Percentiles rank a stretch among this genome's conserved stretches.
Conservation (phyloP, 2,888 invertebrate genomes). For the Aradus depressus region DNA sequence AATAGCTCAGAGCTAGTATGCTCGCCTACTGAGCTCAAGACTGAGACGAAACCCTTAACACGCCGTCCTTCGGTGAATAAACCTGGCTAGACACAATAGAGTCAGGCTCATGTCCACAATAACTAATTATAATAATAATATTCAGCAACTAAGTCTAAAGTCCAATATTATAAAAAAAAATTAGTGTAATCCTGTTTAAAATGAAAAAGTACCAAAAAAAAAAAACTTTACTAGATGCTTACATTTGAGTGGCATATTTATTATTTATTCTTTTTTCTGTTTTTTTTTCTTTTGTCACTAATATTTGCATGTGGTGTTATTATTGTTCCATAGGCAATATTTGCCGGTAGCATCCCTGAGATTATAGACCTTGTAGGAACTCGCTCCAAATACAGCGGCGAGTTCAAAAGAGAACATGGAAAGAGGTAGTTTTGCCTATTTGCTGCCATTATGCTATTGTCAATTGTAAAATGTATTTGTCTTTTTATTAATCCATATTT, state of each 20-base stretch:
- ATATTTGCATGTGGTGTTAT: constrained; percentile 41
- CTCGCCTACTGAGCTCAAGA: too few relatives aligned
- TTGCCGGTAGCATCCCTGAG: constrained; percentile 99
- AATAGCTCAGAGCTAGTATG: too few relatives aligned
- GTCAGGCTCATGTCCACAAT: too few relatives aligned
- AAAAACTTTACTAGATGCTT: not conserved
- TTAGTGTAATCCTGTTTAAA: too few relatives aligned
- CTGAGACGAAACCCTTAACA: too few relatives aligned
- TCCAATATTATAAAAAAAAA: too few relatives aligned
- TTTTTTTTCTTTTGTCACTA: constrained; percentile 18
- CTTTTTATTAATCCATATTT: not conserved
- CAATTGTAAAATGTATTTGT: not conserved
- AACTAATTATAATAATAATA: too few relatives aligned
- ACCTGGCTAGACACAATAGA: too few relatives aligned
- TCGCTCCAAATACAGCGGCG: constrained; percentile 98
- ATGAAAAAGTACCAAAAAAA: too few relatives aligned
- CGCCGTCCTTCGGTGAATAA: too few relatives aligned
- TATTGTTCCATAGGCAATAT: constrained; percentile 94
- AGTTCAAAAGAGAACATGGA: constrained; percentile 98
- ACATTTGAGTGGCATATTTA: constrained; percentile 9
- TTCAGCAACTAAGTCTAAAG: too few relatives aligned
- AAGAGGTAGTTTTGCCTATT: constrained; percentile 63
- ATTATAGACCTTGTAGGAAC: constrained; percentile 99
- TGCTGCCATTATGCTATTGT: constrained; percentile 21
- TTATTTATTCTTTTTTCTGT: constrained; percentile 2